Conservation (phyloP, 2,113 vertebrate genomes). For the Ranitomeya variabilis region DNA sequence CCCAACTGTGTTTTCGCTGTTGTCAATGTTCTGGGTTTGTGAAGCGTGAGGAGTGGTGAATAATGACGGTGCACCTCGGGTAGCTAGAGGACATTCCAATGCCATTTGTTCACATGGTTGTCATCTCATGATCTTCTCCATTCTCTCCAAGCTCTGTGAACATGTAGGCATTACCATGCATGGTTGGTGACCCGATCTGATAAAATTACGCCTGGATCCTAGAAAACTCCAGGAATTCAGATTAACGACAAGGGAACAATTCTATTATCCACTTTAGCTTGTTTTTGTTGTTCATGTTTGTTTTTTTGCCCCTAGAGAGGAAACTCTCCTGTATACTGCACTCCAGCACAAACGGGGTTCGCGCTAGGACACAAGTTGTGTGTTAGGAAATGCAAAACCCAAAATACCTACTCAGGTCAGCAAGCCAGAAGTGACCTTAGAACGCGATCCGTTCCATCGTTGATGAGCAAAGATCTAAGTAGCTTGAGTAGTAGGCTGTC, state of each 20-base stretch:
- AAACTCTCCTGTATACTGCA: background rate
- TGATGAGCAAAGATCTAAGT: conserved; percentile 33
- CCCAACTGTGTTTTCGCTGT: conserved; percentile 68
- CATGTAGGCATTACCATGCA: background rate
- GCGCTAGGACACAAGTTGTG: background rate
- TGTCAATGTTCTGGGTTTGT: conserved; percentile 62
- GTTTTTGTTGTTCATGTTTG: background rate
- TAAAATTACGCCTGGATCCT: conserved; percentile 21
- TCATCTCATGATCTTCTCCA: conserved; percentile 17
- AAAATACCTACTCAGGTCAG: conserved; percentile 22
- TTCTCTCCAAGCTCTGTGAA: conserved; percentile 1
- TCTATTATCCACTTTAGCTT: conserved; percentile 1
- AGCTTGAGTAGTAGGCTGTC: conserved; percentile 11
- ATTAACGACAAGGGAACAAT: conserved; percentile 31
- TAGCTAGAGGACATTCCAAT: conserved; percentile 46
- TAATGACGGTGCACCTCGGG: background rate
- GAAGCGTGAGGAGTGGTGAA: conserved; percentile 59
- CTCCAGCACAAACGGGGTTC: no score
- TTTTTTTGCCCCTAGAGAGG: background rate
- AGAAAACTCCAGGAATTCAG: conserved; percentile 9
- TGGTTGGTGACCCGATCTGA: background rate
- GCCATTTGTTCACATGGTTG: background rate
- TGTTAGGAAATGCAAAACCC: background rate
- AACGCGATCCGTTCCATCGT: background rate
- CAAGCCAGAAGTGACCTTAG: background rate